Percentiles rank a stretch among this genome's conserved stretches.
Conservation (phyloP, 1,140 invertebrate genomes). For the Mizuhopecten yessoensis region DNA sequence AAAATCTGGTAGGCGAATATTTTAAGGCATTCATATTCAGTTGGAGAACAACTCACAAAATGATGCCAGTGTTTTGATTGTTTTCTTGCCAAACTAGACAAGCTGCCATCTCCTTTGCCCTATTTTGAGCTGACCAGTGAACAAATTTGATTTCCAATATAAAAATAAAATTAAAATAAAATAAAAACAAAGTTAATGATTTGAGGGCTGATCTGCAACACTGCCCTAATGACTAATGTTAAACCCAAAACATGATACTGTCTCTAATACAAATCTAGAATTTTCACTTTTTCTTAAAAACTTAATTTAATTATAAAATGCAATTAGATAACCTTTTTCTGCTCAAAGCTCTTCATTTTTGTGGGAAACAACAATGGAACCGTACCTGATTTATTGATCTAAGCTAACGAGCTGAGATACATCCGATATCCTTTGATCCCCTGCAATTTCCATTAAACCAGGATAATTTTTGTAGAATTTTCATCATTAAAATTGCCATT, state of each 20-base stretch:
- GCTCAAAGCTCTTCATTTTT: not conserved
- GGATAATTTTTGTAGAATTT: not conserved
- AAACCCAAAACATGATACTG: not conserved
- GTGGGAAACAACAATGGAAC: no score
- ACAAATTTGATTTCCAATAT: no score
- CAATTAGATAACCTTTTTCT: not conserved
- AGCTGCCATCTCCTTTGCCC: no score
- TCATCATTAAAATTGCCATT: slow-evolving; percentile 30
- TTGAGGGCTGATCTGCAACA: not conserved
- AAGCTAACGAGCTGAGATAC: not conserved
- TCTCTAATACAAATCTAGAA: not conserved
- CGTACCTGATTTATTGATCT: not conserved
- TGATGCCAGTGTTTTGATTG: no score
- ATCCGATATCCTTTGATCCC: not conserved
- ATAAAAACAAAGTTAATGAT: not conserved
- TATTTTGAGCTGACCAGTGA: no score
- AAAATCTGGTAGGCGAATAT: no score
- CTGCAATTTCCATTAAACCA: not conserved
- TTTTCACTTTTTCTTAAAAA: not conserved
- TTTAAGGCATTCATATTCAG: no score
- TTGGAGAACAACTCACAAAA: no score
- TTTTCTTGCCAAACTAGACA: no score
- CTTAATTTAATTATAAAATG: not conserved
- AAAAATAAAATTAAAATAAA: no score
- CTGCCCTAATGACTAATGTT: not conserved